Percentiles rank a stretch among this genome's conserved stretches.
Evolutionary conservation across 2,888 invertebrate genomes (phyloP).

Genomic region (Leptopilina syphax): DNA sequence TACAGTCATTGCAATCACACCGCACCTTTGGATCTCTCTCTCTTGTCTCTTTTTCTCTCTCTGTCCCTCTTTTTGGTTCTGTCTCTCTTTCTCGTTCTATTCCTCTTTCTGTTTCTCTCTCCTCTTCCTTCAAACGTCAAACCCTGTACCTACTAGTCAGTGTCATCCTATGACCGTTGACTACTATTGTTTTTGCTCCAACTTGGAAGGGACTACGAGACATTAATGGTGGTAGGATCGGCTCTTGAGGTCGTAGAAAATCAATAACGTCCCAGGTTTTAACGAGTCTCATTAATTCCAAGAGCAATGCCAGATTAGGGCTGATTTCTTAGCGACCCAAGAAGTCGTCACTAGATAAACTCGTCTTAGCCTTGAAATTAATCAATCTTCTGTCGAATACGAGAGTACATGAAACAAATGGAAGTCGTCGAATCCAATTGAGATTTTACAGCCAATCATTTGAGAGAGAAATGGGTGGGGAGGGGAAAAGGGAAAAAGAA

Average conservation of each 20-base stretch:
- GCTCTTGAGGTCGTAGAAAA: constrained; percentile 50
- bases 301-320: constrained; percentile 36
- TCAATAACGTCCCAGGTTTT: constrained; percentile 53
- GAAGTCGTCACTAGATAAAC: constrained; percentile 35
- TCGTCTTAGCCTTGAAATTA: constrained; percentile 40
- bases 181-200: constrained; percentile 52
- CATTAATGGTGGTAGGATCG: constrained; percentile 57
- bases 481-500: background rate
- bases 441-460: constrained; percentile 24
- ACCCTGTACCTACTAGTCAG: constrained; percentile 42
- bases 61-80: too few species aligned
- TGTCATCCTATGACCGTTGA: constrained; percentile 54
- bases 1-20: constrained; percentile 56
- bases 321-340: constrained; percentile 28
- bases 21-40: constrained; percentile 53
- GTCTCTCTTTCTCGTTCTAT: too few species aligned
- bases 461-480: too few species aligned
- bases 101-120: background rate
- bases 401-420: constrained; percentile 28
- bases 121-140: constrained; percentile 41
- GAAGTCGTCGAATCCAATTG: constrained; percentile 33
- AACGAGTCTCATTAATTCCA: constrained; percentile 41
- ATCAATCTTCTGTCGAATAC: constrained; percentile 36
- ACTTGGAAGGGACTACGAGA: constrained; percentile 47
- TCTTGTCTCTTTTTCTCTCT: too few species aligned